phyloP scores from a whole-genome alignment of 2,888 invertebrate genomes.

The Sepioteuthis lessoniana region DNA sequence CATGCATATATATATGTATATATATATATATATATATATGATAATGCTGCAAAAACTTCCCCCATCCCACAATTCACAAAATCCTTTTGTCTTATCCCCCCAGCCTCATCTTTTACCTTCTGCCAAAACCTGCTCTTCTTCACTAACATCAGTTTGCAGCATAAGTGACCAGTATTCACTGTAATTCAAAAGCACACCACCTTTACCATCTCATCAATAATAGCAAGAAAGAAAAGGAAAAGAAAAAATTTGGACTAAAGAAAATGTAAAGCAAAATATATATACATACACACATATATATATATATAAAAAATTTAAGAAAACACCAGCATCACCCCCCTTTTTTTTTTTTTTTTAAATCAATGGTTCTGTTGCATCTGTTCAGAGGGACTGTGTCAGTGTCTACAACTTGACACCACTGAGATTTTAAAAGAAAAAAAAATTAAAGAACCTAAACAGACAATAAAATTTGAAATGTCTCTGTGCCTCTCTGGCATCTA shows the following conservation, averaged over 20 bases:
- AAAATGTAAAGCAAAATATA: neutral
- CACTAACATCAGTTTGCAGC: neutral
- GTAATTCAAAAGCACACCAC: neutral
- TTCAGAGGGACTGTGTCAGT: neutral
- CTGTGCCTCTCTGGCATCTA: neutral
- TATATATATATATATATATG: neutral
- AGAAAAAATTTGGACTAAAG: neutral
- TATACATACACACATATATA: no score
- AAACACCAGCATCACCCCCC: neutral
- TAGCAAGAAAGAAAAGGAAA: neutral
- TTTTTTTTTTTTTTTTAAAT: neutral
- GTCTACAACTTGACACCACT: neutral
- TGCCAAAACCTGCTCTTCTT: neutral
- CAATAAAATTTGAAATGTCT: neutral
- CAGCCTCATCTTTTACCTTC: neutral
- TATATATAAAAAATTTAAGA: no score
- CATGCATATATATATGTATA: neutral
- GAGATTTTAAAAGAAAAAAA: neutral
- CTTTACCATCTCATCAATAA: neutral
- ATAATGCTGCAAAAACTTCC: neutral
- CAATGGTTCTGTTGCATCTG: conserved; percentile 4
- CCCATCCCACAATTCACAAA: neutral
- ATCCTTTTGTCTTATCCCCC: neutral
- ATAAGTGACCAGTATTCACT: conserved; percentile 20
- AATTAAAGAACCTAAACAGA: neutral